Base-by-base conservation (phyloP, 2,797 vertebrate species). In the Sphenopsis melanotis region DNA sequence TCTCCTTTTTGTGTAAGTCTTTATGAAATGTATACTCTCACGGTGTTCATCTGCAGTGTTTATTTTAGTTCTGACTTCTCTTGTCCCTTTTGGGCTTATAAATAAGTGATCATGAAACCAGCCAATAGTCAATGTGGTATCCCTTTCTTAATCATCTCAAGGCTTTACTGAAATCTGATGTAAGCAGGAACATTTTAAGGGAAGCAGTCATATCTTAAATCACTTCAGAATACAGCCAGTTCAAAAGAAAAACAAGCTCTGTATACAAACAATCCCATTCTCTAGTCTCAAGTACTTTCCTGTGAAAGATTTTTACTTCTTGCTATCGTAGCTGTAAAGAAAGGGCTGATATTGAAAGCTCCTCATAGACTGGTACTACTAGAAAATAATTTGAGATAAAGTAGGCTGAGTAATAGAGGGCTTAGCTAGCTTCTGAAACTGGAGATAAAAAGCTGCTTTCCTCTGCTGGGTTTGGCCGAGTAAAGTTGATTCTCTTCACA, bases 41-140 rank as follows among this genome's bases (percentile, higher is more conserved):
- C 27, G 20, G 11, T 30, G 17, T 79, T 88, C 36, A 52, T 37
- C 46, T 36, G 11, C n/a, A 39, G 16, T 0, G 0, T 46, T 69
- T 32, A 21, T 84, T 83, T 76, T 60, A 66, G 15, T 70, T 93
- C 36, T 77, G n/a, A 41, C 24, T 87, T 76, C 21, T 44, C 12
- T 37, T 75, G 36, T 39, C 26, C 6, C 6, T 74, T 93, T 69
- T 65, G 36, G 49, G 11, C 21, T 82, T 57, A 15, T 15, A 61
- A 57, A 82, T 72, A 53, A 79, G 37, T 15, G 22, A 11, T 72
- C 3, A 3, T 42, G 22, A 70, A 70, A 47, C 17, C 24, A 52
- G n/a, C 6, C 8, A 12, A 13, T 27, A 53, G 29, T 52, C 18
- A 34, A 0, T 22, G 10, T 8, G 9, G 4, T 56, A 49, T 71